phyloP scores from a whole-genome alignment of 2,797 vertebrate species.

The Pyrrhura leucotis region DNA sequence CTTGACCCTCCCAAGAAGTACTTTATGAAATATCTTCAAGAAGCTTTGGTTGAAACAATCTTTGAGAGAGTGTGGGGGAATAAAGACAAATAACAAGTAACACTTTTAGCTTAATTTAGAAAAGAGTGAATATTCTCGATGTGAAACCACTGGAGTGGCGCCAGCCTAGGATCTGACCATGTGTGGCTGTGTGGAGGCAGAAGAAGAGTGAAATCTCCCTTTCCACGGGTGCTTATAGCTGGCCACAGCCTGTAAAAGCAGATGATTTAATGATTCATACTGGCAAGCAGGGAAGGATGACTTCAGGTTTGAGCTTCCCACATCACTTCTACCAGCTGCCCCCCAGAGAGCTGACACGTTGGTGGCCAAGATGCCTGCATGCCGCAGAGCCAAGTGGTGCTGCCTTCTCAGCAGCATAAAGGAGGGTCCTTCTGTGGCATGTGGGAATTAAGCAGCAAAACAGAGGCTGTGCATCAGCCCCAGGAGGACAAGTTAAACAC shows the following conservation, averaged over 20 bases:
- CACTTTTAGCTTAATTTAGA: background rate
- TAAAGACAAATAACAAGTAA: background rate
- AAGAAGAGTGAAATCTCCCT: constrained; percentile 7
- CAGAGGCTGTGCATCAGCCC: background rate
- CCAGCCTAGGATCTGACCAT: background rate
- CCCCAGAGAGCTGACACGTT: background rate
- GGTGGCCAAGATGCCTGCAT: background rate
- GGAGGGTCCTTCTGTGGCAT: background rate
- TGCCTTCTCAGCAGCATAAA: background rate
- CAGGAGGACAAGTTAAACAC: background rate
- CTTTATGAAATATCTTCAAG: background rate
- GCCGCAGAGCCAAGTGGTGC: background rate
- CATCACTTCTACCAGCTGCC: constrained; percentile 25
- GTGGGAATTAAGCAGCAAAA: background rate
- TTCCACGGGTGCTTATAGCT: constrained; percentile 10
- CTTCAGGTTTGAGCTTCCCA: constrained; percentile 58
- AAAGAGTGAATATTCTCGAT: background rate
- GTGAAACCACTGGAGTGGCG: background rate
- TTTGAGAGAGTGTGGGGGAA: fast-evolving
- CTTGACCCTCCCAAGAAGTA: background rate
- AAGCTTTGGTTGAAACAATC: background rate
- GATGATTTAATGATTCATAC: constrained; percentile 49
- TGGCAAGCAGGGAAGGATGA: constrained; percentile 53
- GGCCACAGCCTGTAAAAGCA: constrained; percentile 20
- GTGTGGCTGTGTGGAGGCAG: background rate